These are phyloP conservation scores for Lota lota DNA, from an alignment of 2,113 vertebrate genomes.

Conservation along the genomic window DNA sequence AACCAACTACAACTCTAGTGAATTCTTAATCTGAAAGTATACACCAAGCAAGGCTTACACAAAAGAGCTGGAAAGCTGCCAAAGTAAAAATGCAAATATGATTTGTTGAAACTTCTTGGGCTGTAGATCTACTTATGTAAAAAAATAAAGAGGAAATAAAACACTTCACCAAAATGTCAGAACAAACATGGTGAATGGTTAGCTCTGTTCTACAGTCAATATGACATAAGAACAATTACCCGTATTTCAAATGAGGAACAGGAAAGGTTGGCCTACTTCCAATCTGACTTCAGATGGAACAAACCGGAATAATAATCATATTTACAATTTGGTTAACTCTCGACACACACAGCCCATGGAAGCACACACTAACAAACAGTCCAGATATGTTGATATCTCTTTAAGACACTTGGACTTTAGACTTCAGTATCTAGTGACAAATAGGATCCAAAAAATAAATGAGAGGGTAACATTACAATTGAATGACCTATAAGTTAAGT, in stretches of 20 bases:
- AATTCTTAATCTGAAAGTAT: no score
- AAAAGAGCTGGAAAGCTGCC: conserved; percentile 24
- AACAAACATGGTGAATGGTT: no score
- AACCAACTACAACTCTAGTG: conserved; percentile 5
- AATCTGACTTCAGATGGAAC: conserved; percentile 30
- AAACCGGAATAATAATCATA: conserved; percentile 19
- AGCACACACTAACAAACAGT: background rate
- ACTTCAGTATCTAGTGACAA: background rate
- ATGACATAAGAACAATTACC: background rate
- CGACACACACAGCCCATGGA: conserved; percentile 1
- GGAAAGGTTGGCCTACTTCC: conserved; percentile 13
- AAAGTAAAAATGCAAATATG: conserved; percentile 51
- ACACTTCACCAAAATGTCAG: no score
- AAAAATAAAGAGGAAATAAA: no score
- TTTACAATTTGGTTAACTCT: conserved; percentile 15
- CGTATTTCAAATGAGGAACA: conserved; percentile 12
- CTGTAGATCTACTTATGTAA: conserved; percentile 20
- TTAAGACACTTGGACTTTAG: background rate
- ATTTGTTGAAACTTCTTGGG: conserved; percentile 14
- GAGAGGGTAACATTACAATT: background rate
- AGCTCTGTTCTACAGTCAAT: no score
- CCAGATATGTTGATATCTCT: background rate
- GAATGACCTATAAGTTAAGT: background rate
- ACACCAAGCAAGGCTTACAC: background rate
- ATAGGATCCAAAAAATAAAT: background rate